Base-by-base conservation (phyloP, 2,797 vertebrate genomes). In the Periparus ater region DNA sequence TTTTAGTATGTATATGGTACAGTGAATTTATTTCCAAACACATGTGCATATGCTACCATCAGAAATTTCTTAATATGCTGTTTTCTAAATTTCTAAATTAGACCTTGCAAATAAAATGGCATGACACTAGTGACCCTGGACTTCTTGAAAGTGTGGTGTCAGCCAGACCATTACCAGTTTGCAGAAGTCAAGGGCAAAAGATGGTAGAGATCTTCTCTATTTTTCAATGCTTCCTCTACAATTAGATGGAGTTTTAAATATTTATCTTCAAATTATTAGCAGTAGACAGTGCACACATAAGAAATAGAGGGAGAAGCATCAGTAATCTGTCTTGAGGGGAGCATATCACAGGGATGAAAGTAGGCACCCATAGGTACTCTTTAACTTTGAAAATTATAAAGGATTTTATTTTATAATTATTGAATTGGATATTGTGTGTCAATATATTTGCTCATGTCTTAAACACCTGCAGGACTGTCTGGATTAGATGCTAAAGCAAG, bases 401-500 rank as follows among this genome's bases (percentile, higher is more conserved):
- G 27, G 20, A 16, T 70, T 74, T 83, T 67, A 23, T 82, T 57
- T 77, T 9, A 17, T 82, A 42, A 44, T 81, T 34, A 50, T 38
- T 48, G 45, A 73, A 53, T 55, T 93, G 36, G 25, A 6, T 73
- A 51, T 57, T 90, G 60, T 87, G 5, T 79, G 13, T 57, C 34
- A 58, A 5, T 73, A 3, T 88, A 16, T 86, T 75, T 68, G 29
- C 66, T 83, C 95, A 60, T 96, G 89, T 96, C 77, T 89, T 89
- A 47, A 93, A 85, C 48, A 60, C 47, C 27, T 86, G 66, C 90
- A 99, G 99, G 99, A 95, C 97, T 99, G 82, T 97, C 99, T 32
- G 99, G 99, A 91, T 97, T 99, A 97, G 99, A 99, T 95, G 99
- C 99, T 94, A 99, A 99, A 97, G 99, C 99, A 87, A 99, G 99